Conservation (phyloP, 2,888 invertebrate genomes). For the Ashinkailepas kermadecensis region DNA sequence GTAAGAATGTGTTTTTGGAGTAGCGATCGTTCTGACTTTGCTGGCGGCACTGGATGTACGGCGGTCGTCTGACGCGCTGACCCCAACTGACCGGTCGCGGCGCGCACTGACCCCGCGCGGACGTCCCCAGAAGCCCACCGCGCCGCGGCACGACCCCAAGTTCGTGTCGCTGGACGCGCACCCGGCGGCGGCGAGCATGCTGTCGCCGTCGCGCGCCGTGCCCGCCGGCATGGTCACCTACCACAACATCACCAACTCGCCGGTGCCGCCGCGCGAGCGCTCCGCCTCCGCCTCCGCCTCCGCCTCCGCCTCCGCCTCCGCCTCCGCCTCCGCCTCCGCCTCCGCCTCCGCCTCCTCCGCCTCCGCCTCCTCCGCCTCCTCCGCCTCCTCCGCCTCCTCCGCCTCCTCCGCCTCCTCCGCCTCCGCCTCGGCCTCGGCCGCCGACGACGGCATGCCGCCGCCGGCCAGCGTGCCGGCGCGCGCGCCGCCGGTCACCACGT, state of each 20-base stretch:
- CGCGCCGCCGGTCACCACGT: not conserved
- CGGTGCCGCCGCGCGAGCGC: not conserved
- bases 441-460: slow-evolving; percentile 15
- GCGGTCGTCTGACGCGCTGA: no score
- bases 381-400: no score
- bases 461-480: not conserved
- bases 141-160: slow-evolving; percentile 10
- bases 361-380: no score
- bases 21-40: no score
- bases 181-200: not conserved
- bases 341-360: no score
- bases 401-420: no score
- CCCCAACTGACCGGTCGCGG: no score
- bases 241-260: slow-evolving; percentile 24
- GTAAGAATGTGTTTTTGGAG: no score
- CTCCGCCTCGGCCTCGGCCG: not conserved
- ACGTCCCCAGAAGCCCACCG: not conserved
- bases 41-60: no score
- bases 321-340: no score
- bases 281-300: not conserved
- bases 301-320: no score
- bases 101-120: not conserved
- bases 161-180: not conserved
- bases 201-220: not conserved
- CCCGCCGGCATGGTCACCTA: slow-evolving; percentile 14